phyloP scores from a whole-genome alignment of 2,888 invertebrate genomes.

The Hypolimnas misippus region DNA sequence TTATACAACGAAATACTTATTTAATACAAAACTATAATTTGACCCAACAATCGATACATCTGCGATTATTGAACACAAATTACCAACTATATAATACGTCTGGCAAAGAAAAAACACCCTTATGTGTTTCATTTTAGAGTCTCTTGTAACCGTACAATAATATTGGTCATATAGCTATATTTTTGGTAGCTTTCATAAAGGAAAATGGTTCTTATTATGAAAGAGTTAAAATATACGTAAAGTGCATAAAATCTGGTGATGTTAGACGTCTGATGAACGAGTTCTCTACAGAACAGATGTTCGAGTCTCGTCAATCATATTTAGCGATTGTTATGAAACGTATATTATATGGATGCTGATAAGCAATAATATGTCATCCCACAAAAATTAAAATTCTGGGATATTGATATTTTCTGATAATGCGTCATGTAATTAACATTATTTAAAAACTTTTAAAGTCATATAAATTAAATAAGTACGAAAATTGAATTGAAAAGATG shows the following conservation, averaged over 20 bases:
- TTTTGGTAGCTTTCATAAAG: neutral
- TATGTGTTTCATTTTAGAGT: slow-evolving; percentile 6
- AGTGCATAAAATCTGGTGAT: neutral
- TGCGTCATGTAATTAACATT: too few relatives aligned
- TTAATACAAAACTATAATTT: slow-evolving; percentile 17
- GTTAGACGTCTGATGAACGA: slow-evolving; percentile 13
- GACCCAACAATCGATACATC: slow-evolving; percentile 38
- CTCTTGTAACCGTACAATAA: neutral
- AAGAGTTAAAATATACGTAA: neutral
- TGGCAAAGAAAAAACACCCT: slow-evolving; percentile 8
- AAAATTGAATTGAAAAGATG: too few relatives aligned
- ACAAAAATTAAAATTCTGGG: too few relatives aligned
- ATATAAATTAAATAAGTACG: too few relatives aligned
- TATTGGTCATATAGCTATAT: neutral
- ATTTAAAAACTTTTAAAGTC: too few relatives aligned
- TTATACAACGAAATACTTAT: slow-evolving; percentile 12
- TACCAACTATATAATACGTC: slow-evolving; percentile 19
- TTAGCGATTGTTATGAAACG: slow-evolving; percentile 9
- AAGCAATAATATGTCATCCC: too few relatives aligned
- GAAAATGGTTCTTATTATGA: neutral
- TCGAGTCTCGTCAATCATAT: slow-evolving; percentile 23
- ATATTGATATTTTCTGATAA: too few relatives aligned
- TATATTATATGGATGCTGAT: too few relatives aligned
- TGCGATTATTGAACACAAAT: slow-evolving; percentile 30
- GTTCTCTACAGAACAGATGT: slow-evolving; percentile 23